Conservation (phyloP, 2,113 vertebrate genomes). For the Notothenia coriiceps region DNA sequence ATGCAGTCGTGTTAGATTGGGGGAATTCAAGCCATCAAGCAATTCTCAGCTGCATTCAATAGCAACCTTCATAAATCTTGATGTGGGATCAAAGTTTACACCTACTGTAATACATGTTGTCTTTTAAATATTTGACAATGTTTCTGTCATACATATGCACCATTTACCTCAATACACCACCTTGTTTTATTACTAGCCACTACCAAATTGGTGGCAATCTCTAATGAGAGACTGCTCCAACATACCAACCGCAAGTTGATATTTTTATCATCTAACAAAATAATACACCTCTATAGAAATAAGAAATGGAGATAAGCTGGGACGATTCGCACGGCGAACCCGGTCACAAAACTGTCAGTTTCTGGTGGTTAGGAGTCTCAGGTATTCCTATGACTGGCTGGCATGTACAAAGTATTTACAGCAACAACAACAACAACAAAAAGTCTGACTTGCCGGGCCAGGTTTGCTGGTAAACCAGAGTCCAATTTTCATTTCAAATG, state of each 20-base stretch:
- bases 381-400: slow-evolving; percentile 55
- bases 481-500: slow-evolving; percentile 49
- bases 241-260: slow-evolving; percentile 46
- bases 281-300: slow-evolving; percentile 67
- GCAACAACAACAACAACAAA: slow-evolving; percentile 38
- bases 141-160: slow-evolving; percentile 32
- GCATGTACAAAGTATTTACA: slow-evolving; percentile 58
- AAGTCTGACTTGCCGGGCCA: slow-evolving; percentile 35
- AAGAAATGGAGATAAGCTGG: slow-evolving; percentile 40
- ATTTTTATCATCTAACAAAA: slow-evolving; percentile 61
- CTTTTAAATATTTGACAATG: neutral
- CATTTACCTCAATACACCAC: slow-evolving; percentile 37
- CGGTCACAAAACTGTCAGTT: slow-evolving; percentile 59
- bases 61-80: slow-evolving; percentile 37
- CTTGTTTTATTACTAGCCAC: slow-evolving; percentile 59
- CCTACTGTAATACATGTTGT: slow-evolving; percentile 12
- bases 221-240: slow-evolving; percentile 38
- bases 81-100: slow-evolving; percentile 25
- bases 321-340: slow-evolving; percentile 79
- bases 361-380: slow-evolving; percentile 33
- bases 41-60: slow-evolving; percentile 48
- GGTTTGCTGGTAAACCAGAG: slow-evolving; percentile 58
- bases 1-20: slow-evolving; percentile 13
- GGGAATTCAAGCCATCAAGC: slow-evolving; percentile 33
- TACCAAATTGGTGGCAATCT: slow-evolving; percentile 10